Conservation (phyloP, 2,113 vertebrate species). For the Pituophis catenifer region DNA sequence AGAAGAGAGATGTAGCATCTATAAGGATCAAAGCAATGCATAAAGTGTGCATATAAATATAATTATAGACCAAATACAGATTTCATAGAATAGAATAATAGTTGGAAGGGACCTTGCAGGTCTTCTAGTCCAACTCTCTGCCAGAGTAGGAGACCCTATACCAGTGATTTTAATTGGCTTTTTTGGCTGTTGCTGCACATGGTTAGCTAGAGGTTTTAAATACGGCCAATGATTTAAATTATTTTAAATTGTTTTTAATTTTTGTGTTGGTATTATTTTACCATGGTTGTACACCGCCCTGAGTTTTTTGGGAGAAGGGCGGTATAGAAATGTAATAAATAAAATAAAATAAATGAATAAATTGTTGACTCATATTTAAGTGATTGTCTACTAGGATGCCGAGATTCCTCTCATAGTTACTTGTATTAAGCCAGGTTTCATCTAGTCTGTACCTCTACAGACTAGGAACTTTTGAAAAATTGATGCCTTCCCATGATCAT, state of each 20-base stretch:
- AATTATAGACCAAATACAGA: neutral
- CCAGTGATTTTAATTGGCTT: neutral
- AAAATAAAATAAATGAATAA: too few relatives aligned
- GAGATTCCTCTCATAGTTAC: neutral
- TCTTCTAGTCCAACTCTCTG: neutral
- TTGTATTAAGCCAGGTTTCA: neutral
- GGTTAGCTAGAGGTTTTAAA: neutral
- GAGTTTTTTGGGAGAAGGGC: too few relatives aligned
- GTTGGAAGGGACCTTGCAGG: neutral
- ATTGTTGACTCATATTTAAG: neutral
- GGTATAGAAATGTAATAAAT: too few relatives aligned
- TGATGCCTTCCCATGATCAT: neutral
- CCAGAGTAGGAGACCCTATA: neutral
- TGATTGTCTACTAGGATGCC: neutral
- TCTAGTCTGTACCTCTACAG: neutral
- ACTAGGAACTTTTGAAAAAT: neutral
- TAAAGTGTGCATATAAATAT: conserved; percentile 13
- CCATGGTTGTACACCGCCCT: too few relatives aligned
- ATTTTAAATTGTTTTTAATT: too few relatives aligned
- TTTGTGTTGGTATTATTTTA: too few relatives aligned
- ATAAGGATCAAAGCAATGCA: conserved; percentile 29
- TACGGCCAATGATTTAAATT: too few relatives aligned
- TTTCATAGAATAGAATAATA: neutral
- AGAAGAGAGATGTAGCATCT: conserved; percentile 22
- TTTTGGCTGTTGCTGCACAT: neutral